Evolutionary conservation across 1,140 invertebrate genomes (phyloP), one percentile per base, ranked within the genome.

Genomic region (Drosophila bocki): DNA sequence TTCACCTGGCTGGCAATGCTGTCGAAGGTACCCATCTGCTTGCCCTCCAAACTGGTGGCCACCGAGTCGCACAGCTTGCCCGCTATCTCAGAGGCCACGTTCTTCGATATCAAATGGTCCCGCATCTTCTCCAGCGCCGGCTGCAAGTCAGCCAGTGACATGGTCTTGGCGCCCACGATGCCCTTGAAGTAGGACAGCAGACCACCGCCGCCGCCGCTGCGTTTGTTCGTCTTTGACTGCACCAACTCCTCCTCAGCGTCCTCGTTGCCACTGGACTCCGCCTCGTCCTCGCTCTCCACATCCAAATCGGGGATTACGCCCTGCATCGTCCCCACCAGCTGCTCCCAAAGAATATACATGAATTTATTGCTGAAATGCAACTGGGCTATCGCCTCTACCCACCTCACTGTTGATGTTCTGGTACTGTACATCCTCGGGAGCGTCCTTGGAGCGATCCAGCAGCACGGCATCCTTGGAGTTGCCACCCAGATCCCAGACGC

Each of bases 51-150:
- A 92, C 99, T 99, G 0, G 94, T 94, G 9, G 97, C 96, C 12
- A 99, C 98, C 6, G 98, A 99, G 54, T 99, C 97, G 92, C 99
- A 99, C 12, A 99, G 94, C 91, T 99, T 99, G 17, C 95, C 94
- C 9, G 99, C 96, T 80, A 99, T 99, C 79, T 99, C 99, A 0
- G 98, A 93, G 33, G 99, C 99, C 3, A 99, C 99, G 93, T 99
- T 99, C 93, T 99, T 99, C 0, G 95, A 94, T 79, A 99, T 99
- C 32, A 99, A 94, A 93, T 99, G 98, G 93, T 99, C 99, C 71
- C 97, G 97, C 94, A 99, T 95, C 93, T 99, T 99, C 51, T 99
- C 98, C 68, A 99, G 93, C 41, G 96, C 96, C 0, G 98, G 97
- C 70, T 95, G 93, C 94, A 99, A 96, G 60, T 97, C 95, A 17